These are phyloP conservation scores for Caenorhabditis uteleia DNA, from an alignment of 2,888 invertebrate species.

Conservation along the genomic window DNA sequence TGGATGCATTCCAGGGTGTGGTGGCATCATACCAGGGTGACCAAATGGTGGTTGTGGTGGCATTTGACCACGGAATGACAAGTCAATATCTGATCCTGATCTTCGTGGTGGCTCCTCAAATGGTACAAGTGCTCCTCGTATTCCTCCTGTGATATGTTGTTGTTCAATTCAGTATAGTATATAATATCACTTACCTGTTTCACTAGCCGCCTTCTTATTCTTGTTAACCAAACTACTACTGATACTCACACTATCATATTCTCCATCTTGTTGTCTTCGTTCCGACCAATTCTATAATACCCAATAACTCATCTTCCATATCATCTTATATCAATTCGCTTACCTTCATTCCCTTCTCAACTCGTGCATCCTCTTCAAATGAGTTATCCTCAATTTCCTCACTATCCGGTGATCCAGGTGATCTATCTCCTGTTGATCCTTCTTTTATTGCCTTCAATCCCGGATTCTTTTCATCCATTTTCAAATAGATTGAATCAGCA, in stretches of 20 bases:
- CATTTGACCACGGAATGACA: constrained; percentile 23
- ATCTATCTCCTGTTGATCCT: constrained; percentile 41
- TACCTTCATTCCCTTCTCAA: constrained; percentile 29
- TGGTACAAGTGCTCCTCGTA: constrained; percentile 38
- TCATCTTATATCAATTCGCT: background rate
- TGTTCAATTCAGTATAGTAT: background rate
- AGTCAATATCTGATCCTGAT: constrained; percentile 43
- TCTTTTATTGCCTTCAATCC: constrained; percentile 54
- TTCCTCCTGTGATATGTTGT: constrained; percentile 24
- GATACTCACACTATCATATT: constrained; percentile 66
- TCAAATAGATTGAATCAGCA: constrained; percentile 85
- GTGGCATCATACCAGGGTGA: constrained; percentile 6
- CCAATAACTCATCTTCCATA: background rate
- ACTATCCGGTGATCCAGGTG: constrained; percentile 40
- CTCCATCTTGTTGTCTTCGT: constrained; percentile 66
- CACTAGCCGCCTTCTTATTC: constrained; percentile 51
- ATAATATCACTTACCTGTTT: constrained; percentile 32
- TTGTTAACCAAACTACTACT: constrained; percentile 47
- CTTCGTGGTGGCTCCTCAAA: constrained; percentile 42
- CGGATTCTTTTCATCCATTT: constrained; percentile 63
- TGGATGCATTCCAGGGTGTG: constrained; percentile 13
- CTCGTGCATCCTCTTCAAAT: constrained; percentile 36
- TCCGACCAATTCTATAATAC: constrained; percentile 42
- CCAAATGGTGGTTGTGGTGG: constrained; percentile 14
- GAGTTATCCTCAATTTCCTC: constrained; percentile 41